Conservation (phyloP, 2,888 invertebrate genomes). For the Pammene fasciana region DNA sequence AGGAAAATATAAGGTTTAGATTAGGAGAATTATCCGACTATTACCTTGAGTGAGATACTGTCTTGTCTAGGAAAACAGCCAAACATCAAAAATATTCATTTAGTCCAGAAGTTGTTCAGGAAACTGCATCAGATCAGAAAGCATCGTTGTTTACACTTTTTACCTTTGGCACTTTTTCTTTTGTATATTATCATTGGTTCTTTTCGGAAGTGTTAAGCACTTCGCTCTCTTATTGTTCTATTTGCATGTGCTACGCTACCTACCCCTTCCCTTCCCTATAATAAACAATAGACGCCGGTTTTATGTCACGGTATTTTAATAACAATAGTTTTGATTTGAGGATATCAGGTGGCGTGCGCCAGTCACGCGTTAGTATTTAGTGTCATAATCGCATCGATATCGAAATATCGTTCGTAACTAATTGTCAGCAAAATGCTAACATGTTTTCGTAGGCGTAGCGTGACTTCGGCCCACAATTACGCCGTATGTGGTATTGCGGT, state of each 20-base stretch:
- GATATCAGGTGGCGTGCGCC: constrained; percentile 34
- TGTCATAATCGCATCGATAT: constrained; percentile 36
- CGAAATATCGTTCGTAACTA: constrained; percentile 40
- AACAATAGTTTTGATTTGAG: constrained; percentile 24
- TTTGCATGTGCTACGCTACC: neutral
- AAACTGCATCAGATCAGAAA: no score
- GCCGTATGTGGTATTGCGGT: constrained; percentile 63
- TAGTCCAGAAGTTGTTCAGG: no score
- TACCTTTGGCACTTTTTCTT: no score
- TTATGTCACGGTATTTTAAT: constrained; percentile 27
- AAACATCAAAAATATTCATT: no score
- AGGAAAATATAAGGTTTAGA: neutral
- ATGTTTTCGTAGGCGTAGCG: constrained; percentile 71
- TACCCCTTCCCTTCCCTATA: neutral
- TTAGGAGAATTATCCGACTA: no score
- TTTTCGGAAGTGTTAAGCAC: no score
- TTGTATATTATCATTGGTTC: no score
- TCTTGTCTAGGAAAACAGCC: no score
- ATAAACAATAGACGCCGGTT: neutral
- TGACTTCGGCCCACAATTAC: constrained; percentile 68
- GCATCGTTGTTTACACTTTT: no score
- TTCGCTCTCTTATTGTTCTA: no score
- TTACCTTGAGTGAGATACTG: no score
- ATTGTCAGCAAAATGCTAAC: constrained; percentile 56
- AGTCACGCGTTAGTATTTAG: constrained; percentile 39